These are phyloP conservation scores for Drosophila ficusphila DNA, from an alignment of 1,140 invertebrate genomes.

Conservation along the genomic window DNA sequence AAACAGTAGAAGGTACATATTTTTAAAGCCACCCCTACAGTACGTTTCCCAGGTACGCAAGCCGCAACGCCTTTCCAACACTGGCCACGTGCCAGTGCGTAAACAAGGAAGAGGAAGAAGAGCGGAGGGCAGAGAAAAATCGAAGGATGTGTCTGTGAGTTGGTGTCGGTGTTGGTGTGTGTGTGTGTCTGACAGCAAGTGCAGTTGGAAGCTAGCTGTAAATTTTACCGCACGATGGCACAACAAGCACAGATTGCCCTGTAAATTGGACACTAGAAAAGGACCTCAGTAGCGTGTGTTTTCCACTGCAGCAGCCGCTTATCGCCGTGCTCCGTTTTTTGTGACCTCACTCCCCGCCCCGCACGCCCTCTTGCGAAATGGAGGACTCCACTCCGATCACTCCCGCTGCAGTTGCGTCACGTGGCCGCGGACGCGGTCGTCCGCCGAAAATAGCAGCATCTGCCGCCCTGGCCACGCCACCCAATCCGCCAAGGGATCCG, in stretches of 20 bases:
- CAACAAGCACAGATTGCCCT: not conserved
- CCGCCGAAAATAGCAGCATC: slow-evolving; percentile 15
- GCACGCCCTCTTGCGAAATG: too few species aligned
- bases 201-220: slow-evolving; percentile 1
- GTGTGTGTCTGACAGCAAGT: not conserved
- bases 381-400: not conserved
- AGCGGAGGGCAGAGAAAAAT: not conserved
- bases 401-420: slow-evolving; percentile 16
- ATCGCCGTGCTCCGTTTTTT: not conserved
- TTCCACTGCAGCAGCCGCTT: not conserved
- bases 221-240: not conserved
- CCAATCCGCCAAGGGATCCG: not conserved
- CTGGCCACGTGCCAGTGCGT: not conserved
- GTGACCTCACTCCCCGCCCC: too few species aligned
- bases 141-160: not conserved
- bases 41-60: not conserved
- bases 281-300: not conserved
- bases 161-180: not conserved
- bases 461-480: not conserved
- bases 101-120: slow-evolving; percentile 1
- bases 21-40: too few species aligned
- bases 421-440: slow-evolving; percentile 36
- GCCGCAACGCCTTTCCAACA: not conserved
- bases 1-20: too few species aligned
- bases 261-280: too few species aligned